Evolutionary conservation across 2,113 vertebrate genomes (phyloP).

Genomic region (Pyrgilauda ruficollis): DNA sequence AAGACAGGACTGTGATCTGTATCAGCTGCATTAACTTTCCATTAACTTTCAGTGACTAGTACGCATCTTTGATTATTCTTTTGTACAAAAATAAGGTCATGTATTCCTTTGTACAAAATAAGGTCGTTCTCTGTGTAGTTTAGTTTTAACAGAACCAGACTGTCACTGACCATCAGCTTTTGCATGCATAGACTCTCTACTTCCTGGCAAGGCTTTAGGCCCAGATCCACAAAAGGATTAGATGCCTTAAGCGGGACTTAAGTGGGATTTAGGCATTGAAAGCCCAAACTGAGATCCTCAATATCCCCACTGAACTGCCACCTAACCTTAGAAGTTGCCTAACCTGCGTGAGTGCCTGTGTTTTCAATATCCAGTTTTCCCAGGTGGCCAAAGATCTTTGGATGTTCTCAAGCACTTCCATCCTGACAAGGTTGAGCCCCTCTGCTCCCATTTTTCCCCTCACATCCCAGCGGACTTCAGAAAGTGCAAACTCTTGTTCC

Average conservation of each 20-base stretch:
- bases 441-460: neutral
- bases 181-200: constrained; percentile 37
- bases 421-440: constrained; percentile 48
- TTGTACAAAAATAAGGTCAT: constrained; percentile 8
- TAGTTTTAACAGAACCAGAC: constrained; percentile 37
- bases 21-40: constrained; percentile 45
- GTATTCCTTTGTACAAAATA: constrained; percentile 35
- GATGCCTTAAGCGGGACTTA: constrained; percentile 60
- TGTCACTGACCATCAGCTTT: constrained; percentile 48
- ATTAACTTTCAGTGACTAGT: constrained; percentile 3
- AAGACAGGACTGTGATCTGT: constrained; percentile 17
- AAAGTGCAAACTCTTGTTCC: neutral
- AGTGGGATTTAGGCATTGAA: constrained; percentile 64
- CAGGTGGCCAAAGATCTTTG: constrained; percentile 18
- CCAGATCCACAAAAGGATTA: constrained; percentile 60
- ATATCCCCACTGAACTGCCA: constrained; percentile 56
- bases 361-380: constrained; percentile 52
- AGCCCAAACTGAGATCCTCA: constrained; percentile 44
- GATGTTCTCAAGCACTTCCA: constrained; percentile 57
- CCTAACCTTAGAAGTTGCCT: constrained; percentile 57
- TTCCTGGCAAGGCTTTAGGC: constrained; percentile 46
- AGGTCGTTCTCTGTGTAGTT: constrained; percentile 9
- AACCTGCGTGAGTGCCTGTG: neutral
- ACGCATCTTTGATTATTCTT: neutral
- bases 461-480: neutral